A percentile compares a stretch with the other conserved stretches of the same genome.
These are phyloP conservation scores for Hanleya hanleyi DNA, from an alignment of 2,888 invertebrate genomes.

Conservation along the genomic window DNA sequence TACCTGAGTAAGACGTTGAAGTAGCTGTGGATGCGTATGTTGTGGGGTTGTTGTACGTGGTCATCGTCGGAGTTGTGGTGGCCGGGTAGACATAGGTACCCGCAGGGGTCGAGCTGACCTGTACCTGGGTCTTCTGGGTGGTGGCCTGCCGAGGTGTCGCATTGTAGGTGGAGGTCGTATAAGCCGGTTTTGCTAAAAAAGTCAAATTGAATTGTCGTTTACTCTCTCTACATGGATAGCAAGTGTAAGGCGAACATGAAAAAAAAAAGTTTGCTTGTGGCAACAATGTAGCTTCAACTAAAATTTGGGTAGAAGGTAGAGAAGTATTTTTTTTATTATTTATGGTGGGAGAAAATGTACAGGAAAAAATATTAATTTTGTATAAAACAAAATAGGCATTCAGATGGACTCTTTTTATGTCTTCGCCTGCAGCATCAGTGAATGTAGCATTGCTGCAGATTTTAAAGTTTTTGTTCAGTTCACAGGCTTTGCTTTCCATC, in stretches of 20 bases:
- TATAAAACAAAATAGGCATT: no score
- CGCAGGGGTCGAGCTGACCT: constrained; percentile 55
- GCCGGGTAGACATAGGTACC: constrained; percentile 65
- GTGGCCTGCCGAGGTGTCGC: constrained; percentile 49
- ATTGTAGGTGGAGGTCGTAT: constrained; percentile 60
- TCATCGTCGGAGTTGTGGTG: constrained; percentile 51
- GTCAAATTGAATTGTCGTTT: no score
- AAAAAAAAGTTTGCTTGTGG: background rate
- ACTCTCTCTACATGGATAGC: no score
- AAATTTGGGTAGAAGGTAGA: no score
- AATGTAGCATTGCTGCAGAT: no score
- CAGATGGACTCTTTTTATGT: no score
- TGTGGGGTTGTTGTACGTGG: constrained; percentile 55
- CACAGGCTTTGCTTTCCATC: no score
- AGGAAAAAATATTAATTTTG: no score
- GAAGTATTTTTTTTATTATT: no score
- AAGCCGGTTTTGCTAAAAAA: constrained; percentile 62
- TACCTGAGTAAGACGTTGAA: constrained; percentile 52
- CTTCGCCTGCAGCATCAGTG: no score
- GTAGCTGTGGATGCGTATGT: constrained; percentile 56
- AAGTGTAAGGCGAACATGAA: background rate
- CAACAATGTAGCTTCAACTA: background rate
- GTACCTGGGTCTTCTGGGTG: constrained; percentile 60
- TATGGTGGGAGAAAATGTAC: no score
- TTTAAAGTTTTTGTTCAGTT: no score